Evolutionary conservation across 2,113 vertebrate species (phyloP).

Genomic region (Oriolus oriolus): DNA sequence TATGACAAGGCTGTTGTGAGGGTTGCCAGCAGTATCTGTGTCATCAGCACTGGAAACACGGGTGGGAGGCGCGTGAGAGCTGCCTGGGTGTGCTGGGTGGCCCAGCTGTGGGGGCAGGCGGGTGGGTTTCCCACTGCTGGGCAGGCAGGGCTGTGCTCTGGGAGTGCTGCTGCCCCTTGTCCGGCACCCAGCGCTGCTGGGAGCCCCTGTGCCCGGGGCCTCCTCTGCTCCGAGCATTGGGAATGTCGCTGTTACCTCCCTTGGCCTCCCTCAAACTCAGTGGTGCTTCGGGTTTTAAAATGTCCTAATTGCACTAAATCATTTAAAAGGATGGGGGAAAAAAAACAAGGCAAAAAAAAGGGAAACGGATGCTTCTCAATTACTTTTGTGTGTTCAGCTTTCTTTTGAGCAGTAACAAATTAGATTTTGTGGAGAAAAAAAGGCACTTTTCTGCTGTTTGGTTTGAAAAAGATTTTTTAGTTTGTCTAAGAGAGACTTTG

Average conservation of each 20-base stretch:
- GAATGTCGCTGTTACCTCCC: background rate
- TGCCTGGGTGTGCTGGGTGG: too few species aligned
- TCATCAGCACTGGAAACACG: background rate
- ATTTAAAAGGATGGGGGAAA: background rate
- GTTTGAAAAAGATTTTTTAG: background rate
- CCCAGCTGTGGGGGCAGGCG: background rate
- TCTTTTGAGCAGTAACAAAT: background rate
- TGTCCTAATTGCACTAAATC: background rate
- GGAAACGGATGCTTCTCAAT: background rate
- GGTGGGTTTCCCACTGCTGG: background rate
- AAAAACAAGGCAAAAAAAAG: fast-evolving
- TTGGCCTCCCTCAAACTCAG: background rate
- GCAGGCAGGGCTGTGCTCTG: background rate
- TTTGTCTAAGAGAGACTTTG: background rate
- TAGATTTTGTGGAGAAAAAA: background rate
- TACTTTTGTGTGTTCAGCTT: background rate
- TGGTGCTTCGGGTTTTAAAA: background rate
- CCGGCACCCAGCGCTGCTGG: background rate
- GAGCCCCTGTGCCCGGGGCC: background rate
- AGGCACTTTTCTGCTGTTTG: background rate
- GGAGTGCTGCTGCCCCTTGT: background rate
- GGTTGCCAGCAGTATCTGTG: background rate
- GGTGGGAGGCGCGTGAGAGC: background rate
- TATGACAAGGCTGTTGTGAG: background rate
- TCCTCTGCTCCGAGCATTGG: fast-evolving